Evolutionary conservation across 2,113 vertebrate genomes (phyloP).

Genomic region (Sorex fumeus): DNA sequence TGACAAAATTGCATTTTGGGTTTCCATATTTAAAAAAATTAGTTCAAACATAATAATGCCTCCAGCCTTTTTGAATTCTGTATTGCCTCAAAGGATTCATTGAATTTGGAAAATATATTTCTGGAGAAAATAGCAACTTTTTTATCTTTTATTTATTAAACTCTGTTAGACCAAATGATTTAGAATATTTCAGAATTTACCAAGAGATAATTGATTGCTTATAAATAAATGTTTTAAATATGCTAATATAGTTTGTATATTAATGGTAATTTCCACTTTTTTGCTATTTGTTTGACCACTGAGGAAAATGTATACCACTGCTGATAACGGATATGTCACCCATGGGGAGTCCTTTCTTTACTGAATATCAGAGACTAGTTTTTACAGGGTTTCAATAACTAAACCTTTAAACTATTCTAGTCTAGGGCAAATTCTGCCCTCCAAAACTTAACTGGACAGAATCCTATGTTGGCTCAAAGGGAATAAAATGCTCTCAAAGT

Average conservation of each 20-base stretch:
- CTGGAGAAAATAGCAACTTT: conserved; percentile 21
- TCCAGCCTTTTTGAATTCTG: conserved; percentile 53
- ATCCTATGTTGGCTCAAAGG: conserved; percentile 70
- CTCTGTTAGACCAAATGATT: neutral
- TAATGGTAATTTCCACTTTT: neutral
- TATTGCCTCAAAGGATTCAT: conserved; percentile 11
- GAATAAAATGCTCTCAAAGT: conserved; percentile 71
- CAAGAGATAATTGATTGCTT: neutral
- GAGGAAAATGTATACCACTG: conserved; percentile 63
- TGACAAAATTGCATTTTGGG: conserved; percentile 59
- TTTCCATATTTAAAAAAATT: conserved; percentile 58
- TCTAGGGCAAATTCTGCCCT: conserved; percentile 74
- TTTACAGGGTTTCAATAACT: conserved; percentile 72
- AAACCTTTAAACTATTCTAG: conserved; percentile 69
- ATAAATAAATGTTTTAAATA: conserved; percentile 38
- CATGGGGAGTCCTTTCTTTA: conserved; percentile 43
- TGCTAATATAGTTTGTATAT: conserved; percentile 12
- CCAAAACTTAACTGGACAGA: conserved; percentile 78
- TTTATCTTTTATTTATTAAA: neutral
- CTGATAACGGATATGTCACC: conserved; percentile 59
- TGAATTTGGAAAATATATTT: conserved; percentile 36
- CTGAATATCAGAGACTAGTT: conserved; percentile 28
- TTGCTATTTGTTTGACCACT: neutral
- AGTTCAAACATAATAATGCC: conserved; percentile 61
- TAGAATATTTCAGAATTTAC: conserved; percentile 23